Evolutionary conservation across 2,888 invertebrate species (phyloP).

Genomic region (Idaea biselata): DNA sequence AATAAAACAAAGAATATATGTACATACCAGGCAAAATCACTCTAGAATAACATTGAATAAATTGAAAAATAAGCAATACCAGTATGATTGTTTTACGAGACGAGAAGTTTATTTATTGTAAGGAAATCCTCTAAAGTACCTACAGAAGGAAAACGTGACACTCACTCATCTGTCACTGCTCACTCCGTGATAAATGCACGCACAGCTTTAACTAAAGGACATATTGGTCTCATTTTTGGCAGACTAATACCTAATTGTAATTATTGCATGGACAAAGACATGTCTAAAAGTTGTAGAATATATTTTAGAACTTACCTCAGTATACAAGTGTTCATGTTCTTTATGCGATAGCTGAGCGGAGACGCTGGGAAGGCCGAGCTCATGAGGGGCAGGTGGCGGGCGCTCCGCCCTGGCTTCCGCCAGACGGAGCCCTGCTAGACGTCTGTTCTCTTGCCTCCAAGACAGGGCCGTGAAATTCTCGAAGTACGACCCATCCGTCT

Average conservation of each 20-base stretch:
- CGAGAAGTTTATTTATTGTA: no score
- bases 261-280: no score
- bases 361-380: conserved; percentile 86
- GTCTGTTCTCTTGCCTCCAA: conserved; percentile 94
- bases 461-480: conserved; percentile 95
- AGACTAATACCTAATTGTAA: no score
- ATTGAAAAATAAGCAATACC: not conserved
- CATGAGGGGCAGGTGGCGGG: conserved; percentile 80
- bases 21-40: not conserved
- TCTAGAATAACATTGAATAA: not conserved
- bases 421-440: conserved; percentile 88
- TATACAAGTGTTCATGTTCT: conserved; percentile 75
- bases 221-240: no score
- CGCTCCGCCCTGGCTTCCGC: conserved; percentile 87
- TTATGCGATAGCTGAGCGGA: conserved; percentile 86
- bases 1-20: not conserved
- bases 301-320: conserved; percentile 52
- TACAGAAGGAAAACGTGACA: not conserved
- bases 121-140: not conserved
- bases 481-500: conserved; percentile 96
- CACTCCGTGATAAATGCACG: not conserved
- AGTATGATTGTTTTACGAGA: not conserved
- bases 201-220: no score
- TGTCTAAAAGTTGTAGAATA: no score
- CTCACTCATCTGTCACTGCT: not conserved